Evolutionary conservation across 1,140 invertebrate genomes (phyloP).

Genomic region (Apis dorsata): DNA sequence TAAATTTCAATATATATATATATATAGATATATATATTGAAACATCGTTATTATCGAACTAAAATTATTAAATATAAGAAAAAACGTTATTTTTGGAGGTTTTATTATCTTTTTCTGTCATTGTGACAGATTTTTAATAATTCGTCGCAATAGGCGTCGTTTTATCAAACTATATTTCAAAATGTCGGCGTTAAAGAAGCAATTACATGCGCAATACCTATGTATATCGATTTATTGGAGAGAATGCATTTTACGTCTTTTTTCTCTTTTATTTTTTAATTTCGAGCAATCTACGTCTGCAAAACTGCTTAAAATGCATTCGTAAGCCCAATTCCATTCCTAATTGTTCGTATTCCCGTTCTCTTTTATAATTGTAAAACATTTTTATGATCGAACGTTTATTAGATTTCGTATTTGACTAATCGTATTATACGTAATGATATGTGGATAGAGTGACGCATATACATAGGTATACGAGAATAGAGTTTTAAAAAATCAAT

Average conservation of each 20-base stretch:
- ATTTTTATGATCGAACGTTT: slow-evolving; percentile 34
- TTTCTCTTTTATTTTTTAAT: neutral
- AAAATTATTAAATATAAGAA: neutral
- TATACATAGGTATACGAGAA: neutral
- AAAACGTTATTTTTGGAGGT: too few relatives aligned
- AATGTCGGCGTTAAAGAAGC: neutral
- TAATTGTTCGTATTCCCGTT: slow-evolving; percentile 27
- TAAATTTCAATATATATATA: neutral
- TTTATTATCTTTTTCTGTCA: neutral
- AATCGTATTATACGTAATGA: neutral
- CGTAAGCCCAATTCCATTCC: slow-evolving; percentile 23
- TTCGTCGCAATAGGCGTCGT: neutral
- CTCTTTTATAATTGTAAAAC: slow-evolving; percentile 41
- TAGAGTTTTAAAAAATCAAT: slow-evolving; percentile 43
- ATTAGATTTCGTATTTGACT: slow-evolving; percentile 10
- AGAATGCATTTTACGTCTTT: neutral
- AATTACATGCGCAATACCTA: neutral
- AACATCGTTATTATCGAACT: neutral
- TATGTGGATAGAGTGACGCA: neutral
- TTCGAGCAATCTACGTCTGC: neutral
- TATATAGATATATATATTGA: neutral
- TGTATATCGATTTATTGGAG: neutral
- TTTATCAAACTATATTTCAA: neutral
- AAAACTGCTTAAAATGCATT: slow-evolving; percentile 32
- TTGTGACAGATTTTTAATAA: neutral